phyloP scores from a whole-genome alignment of 2,797 vertebrate genomes.

The Scolopax bukidnonensis region DNA sequence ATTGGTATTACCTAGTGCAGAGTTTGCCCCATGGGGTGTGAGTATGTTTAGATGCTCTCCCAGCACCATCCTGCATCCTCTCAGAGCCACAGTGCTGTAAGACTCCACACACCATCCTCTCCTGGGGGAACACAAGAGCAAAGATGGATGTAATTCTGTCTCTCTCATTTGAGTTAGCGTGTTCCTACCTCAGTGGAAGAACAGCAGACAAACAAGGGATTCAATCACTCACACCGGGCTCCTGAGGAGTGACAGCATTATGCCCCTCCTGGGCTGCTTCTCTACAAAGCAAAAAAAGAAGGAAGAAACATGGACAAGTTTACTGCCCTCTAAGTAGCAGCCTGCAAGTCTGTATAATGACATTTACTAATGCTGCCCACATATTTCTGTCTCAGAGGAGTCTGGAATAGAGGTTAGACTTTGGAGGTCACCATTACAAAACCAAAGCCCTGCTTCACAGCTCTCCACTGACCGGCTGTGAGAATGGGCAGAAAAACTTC shows the following conservation, averaged over 20 bases:
- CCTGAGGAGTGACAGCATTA: background rate
- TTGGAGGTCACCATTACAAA: slow-evolving; percentile 6
- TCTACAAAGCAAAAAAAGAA: background rate
- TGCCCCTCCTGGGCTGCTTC: background rate
- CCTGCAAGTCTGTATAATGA: background rate
- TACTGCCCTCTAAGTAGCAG: background rate
- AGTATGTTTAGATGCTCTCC: background rate
- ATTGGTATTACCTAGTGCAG: background rate
- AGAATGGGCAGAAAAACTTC: background rate
- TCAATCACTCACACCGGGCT: background rate
- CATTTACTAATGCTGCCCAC: slow-evolving; percentile 25
- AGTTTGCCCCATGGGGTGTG: background rate
- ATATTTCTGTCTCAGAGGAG: background rate
- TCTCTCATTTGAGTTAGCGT: background rate
- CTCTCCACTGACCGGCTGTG: background rate
- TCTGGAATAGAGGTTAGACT: background rate
- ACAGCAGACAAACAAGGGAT: background rate
- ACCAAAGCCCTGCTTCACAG: background rate
- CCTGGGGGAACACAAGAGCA: background rate
- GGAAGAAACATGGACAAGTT: background rate
- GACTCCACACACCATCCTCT: background rate
- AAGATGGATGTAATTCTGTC: background rate
- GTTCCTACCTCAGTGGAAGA: background rate
- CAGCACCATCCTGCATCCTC: background rate
- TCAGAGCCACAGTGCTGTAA: background rate